Percentiles rank a stretch among this genome's conserved stretches.
Conservation (phyloP, 2,797 vertebrate species). For the Premnoplex brunnescens region DNA sequence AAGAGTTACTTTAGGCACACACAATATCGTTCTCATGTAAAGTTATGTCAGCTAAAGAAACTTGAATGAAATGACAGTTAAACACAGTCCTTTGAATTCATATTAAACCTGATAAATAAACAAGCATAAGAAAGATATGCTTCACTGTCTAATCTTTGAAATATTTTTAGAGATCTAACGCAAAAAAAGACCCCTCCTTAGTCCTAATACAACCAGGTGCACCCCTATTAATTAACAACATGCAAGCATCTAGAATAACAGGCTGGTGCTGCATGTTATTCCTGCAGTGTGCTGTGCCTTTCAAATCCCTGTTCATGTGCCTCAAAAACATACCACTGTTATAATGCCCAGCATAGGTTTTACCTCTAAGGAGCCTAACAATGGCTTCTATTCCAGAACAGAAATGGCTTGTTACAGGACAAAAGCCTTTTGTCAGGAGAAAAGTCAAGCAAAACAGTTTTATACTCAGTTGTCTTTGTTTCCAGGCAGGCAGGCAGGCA, state of each 20-base stretch:
- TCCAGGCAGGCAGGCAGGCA: constrained; percentile 32
- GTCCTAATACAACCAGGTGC: background rate
- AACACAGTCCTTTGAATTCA: background rate
- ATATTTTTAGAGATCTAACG: background rate
- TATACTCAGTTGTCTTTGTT: constrained; percentile 68
- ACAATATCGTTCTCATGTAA: background rate
- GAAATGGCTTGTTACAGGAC: constrained; percentile 40
- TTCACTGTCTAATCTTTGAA: background rate
- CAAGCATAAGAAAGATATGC: background rate
- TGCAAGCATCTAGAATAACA: background rate
- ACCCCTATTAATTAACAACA: background rate
- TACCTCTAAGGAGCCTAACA: constrained; percentile 58
- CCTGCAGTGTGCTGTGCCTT: background rate
- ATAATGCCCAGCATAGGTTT: constrained; percentile 30
- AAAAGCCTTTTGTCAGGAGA: constrained; percentile 64
- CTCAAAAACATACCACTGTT: constrained; percentile 17
- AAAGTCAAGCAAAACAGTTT: constrained; percentile 66
- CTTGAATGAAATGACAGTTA: background rate
- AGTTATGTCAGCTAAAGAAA: background rate
- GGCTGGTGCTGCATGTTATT: background rate
- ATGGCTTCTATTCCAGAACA: constrained; percentile 70
- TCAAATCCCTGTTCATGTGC: constrained; percentile 9
- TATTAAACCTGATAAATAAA: background rate
- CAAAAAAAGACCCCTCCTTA: background rate
- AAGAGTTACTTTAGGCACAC: background rate